Evolutionary conservation across 1,140 invertebrate species (phyloP).

Genomic region (Caerostris darwini): DNA sequence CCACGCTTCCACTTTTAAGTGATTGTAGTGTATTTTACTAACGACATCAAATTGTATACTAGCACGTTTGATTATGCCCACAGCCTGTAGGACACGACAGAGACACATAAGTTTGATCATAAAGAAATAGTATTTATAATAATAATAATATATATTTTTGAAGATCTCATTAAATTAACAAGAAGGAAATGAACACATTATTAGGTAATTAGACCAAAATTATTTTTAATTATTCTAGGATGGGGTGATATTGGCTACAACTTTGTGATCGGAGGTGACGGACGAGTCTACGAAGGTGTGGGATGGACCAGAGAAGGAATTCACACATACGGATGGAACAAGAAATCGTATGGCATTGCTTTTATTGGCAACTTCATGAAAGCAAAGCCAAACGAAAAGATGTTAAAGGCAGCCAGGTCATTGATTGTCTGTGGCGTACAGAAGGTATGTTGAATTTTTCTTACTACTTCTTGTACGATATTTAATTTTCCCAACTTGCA

Average conservation of each 20-base stretch:
- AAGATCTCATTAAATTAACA: no score
- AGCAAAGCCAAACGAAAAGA: slow-evolving; percentile 18
- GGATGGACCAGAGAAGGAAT: slow-evolving; percentile 80
- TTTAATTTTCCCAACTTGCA: no score
- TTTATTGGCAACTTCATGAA: slow-evolving; percentile 79
- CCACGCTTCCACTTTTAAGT: no score
- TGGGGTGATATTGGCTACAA: slow-evolving; percentile 79
- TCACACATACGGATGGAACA: slow-evolving; percentile 80
- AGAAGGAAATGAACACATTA: no score
- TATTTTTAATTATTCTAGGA: neutral
- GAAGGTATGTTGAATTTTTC: slow-evolving; percentile 24
- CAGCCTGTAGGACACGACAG: no score
- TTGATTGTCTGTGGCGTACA: slow-evolving; percentile 62
- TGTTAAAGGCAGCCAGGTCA: slow-evolving; percentile 53
- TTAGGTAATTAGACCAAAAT: no score
- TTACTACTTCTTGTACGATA: neutral
- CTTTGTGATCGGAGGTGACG: slow-evolving; percentile 82
- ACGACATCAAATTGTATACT: no score
- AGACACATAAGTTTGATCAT: no score
- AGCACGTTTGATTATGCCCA: no score
- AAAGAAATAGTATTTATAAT: no score
- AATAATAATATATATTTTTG: no score
- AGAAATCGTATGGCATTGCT: slow-evolving; percentile 79
- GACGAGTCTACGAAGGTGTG: slow-evolving; percentile 81
- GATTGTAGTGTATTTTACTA: no score